These are phyloP conservation scores for Pitta sordida DNA, from an alignment of 2,113 vertebrate genomes.

Conservation along the genomic window DNA sequence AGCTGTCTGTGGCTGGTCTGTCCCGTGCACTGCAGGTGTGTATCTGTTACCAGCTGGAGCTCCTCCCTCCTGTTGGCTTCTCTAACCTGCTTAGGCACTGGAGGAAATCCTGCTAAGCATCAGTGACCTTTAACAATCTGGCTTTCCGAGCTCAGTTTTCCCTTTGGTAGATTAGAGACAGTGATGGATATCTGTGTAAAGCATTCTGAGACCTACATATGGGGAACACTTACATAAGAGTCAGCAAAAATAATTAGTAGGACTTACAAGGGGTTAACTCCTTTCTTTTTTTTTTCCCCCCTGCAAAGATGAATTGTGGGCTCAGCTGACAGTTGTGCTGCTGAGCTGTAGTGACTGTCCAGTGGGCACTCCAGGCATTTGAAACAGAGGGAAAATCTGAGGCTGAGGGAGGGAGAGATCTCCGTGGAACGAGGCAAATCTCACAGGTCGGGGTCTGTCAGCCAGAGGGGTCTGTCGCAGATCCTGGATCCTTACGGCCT, in stretches of 20 bases:
- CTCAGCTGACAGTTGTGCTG: slow-evolving; percentile 7
- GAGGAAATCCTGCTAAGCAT: slow-evolving; percentile 47
- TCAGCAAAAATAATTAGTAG: slow-evolving; percentile 41
- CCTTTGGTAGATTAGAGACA: slow-evolving; percentile 36
- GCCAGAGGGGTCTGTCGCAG: neutral
- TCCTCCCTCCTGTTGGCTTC: slow-evolving; percentile 15
- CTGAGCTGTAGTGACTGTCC: neutral
- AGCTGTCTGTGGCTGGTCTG: neutral
- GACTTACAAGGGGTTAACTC: slow-evolving; percentile 50
- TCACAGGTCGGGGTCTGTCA: neutral
- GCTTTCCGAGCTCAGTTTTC: slow-evolving; percentile 54
- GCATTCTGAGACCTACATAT: slow-evolving; percentile 44
- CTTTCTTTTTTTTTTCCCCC: neutral
- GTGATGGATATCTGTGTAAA: slow-evolving; percentile 30
- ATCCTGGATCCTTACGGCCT: neutral
- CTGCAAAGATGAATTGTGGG: neutral
- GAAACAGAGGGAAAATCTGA: neutral
- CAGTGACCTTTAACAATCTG: slow-evolving; percentile 53
- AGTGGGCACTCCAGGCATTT: neutral
- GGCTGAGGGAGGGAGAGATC: neutral
- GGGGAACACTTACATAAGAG: slow-evolving; percentile 47
- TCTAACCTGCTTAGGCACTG: slow-evolving; percentile 35
- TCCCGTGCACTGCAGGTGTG: neutral
- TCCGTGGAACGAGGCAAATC: neutral
- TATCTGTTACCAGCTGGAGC: neutral